phyloP scores from a whole-genome alignment of 2,113 vertebrate genomes.

The Seriola dumerili region DNA sequence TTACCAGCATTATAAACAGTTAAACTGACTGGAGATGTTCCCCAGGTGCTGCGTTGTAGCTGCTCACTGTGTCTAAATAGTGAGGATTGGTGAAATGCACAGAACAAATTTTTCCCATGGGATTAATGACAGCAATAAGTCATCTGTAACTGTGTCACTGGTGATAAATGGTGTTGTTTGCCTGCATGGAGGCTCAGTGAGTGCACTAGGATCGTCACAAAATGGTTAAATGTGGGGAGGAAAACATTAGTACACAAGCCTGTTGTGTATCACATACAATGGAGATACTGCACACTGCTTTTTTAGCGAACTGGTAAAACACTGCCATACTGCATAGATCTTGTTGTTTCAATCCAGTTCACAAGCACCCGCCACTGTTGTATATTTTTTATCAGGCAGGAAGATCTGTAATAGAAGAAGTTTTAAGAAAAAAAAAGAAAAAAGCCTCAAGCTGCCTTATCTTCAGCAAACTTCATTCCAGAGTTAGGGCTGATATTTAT shows the following conservation, averaged over 20 bases:
- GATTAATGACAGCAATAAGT: neutral
- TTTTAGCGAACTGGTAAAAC: neutral
- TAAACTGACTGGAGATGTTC: no score
- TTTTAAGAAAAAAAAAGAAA: neutral
- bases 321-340: neutral
- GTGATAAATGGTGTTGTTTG: neutral
- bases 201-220: neutral
- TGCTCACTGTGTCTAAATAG: neutral
- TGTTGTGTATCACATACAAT: neutral
- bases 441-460: constrained; percentile 24
- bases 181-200: no score
- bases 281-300: neutral
- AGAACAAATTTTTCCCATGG: neutral
- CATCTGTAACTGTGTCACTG: neutral
- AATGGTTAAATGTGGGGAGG: neutral
- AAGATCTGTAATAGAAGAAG: constrained; percentile 16
- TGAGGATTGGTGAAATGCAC: neutral
- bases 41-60: neutral
- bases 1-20: no score
- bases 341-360: neutral
- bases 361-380: neutral
- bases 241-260: neutral
- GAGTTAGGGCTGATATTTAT: constrained; percentile 38
- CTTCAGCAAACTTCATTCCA: constrained; percentile 34
- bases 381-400: constrained; percentile 11